A percentile compares a stretch with the other conserved stretches of the same genome.
Conservation (phyloP, 2,113 vertebrate genomes). For the Siniperca chuatsi region DNA sequence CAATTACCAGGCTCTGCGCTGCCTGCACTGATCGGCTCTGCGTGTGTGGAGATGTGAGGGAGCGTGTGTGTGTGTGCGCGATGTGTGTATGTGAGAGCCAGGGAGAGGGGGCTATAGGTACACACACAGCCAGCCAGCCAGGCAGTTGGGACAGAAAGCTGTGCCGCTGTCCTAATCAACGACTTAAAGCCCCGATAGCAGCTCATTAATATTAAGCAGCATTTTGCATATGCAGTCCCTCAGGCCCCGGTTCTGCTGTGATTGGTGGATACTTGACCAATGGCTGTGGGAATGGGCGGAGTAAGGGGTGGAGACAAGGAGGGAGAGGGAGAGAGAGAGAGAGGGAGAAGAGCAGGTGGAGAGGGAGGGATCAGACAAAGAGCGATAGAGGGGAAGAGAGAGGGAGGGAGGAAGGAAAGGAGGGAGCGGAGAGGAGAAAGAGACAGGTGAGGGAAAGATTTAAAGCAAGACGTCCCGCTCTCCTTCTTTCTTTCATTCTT, state of each 20-base stretch:
- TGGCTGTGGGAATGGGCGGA: conserved; percentile 84
- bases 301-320: conserved; percentile 78
- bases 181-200: conserved; percentile 97
- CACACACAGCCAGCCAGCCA: conserved; percentile 74
- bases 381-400: conserved; percentile 65
- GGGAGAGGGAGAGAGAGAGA: conserved; percentile 62
- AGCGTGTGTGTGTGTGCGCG: conserved; percentile 48
- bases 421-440: conserved; percentile 68
- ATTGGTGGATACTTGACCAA: conserved; percentile 92
- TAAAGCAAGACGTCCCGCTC: conserved; percentile 74
- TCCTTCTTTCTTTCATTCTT: conserved; percentile 34
- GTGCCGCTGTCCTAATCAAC: conserved; percentile 97
- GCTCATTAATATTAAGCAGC: conserved; percentile 98
- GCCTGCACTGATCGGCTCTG: conserved; percentile 83
- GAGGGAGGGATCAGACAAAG: conserved; percentile 79
- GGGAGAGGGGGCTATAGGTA: conserved; percentile 70
- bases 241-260: conserved; percentile 82
- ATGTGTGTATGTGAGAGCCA: conserved; percentile 67
- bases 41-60: conserved; percentile 60
- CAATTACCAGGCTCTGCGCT: conserved; percentile 89
- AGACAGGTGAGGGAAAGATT: conserved; percentile 81
- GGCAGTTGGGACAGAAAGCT: conserved; percentile 96
- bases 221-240: conserved; percentile 95
- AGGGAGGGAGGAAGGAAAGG: conserved; percentile 50
- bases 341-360: conserved; percentile 77